phyloP scores from a whole-genome alignment of 1,140 invertebrate species.

The Hylyphantes graminicola region DNA sequence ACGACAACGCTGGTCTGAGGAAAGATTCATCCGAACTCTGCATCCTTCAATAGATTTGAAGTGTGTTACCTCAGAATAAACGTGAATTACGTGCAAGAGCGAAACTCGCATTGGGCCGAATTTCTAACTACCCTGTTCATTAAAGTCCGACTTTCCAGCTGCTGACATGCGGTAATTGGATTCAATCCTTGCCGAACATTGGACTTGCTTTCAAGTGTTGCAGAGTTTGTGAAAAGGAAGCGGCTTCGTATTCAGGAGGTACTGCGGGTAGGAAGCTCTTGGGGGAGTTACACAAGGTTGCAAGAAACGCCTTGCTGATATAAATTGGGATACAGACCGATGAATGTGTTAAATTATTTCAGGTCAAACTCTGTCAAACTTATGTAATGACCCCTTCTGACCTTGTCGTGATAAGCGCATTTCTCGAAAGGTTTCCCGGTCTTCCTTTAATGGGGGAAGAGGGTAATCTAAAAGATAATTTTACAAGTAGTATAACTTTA shows the following conservation, averaged over 20 bases:
- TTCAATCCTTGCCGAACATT: slow-evolving; percentile 52
- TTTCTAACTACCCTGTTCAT: slow-evolving; percentile 51
- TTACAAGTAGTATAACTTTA: too few relatives aligned
- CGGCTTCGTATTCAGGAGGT: slow-evolving; percentile 32
- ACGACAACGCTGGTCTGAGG: background rate
- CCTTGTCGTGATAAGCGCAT: too few relatives aligned
- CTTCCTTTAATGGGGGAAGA: too few relatives aligned
- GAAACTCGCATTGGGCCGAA: slow-evolving; percentile 23
- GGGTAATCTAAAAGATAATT: too few relatives aligned
- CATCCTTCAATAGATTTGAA: background rate
- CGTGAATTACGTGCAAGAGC: slow-evolving; percentile 42
- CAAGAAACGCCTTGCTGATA: too few relatives aligned
- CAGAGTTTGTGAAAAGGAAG: slow-evolving; percentile 52
- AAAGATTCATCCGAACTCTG: slow-evolving; percentile 3
- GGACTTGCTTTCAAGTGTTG: slow-evolving; percentile 54
- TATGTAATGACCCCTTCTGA: too few relatives aligned
- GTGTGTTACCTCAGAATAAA: slow-evolving; percentile 2
- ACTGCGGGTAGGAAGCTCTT: slow-evolving; percentile 23
- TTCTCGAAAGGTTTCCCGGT: too few relatives aligned
- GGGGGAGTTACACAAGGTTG: too few relatives aligned
- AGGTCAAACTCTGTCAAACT: too few relatives aligned
- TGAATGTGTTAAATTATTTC: too few relatives aligned
- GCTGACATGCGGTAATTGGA: slow-evolving; percentile 56
- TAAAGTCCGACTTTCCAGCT: slow-evolving; percentile 52
- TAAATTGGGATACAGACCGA: too few relatives aligned